Conservation (phyloP, 2,113 vertebrate species). For the Oryctolagus cuniculus region DNA sequence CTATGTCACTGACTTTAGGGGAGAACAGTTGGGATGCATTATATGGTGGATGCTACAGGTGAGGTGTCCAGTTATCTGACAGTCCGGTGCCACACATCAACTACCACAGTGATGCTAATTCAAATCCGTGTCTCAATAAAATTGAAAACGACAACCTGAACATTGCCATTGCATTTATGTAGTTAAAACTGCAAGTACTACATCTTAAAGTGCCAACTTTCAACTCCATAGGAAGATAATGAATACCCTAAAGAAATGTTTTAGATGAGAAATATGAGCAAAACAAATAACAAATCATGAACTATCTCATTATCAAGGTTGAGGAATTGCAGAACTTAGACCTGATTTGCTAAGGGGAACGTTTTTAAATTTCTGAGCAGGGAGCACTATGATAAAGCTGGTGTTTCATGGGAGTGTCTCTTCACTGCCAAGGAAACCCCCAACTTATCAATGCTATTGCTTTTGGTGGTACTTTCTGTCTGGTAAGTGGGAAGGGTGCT, state of each 20-base stretch:
- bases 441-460: background rate
- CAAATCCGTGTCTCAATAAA: slow-evolving; percentile 44
- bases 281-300: slow-evolving; percentile 53
- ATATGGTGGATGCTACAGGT: slow-evolving; percentile 1
- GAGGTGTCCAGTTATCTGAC: slow-evolving; percentile 5
- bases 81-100: background rate
- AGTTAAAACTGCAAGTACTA: slow-evolving; percentile 42
- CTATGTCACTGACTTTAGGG: background rate
- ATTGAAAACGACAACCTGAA: slow-evolving; percentile 12
- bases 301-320: slow-evolving; percentile 36
- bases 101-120: slow-evolving; percentile 36
- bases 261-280: slow-evolving; percentile 11
- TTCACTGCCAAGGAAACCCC: slow-evolving; percentile 24
- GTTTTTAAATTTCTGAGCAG: slow-evolving; percentile 43
- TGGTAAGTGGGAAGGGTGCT: background rate
- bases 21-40: background rate
- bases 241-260: slow-evolving; percentile 30
- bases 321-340: slow-evolving; percentile 12
- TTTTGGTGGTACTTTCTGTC: slow-evolving; percentile 24
- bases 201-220: slow-evolving; percentile 46
- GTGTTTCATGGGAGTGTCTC: slow-evolving; percentile 16
- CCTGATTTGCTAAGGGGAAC: slow-evolving; percentile 4
- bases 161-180: slow-evolving; percentile 3
- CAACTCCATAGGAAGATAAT: background rate
- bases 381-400: background rate